phyloP scores from a whole-genome alignment of 64 coral and sea anemone species.

The Porites australiensis region DNA sequence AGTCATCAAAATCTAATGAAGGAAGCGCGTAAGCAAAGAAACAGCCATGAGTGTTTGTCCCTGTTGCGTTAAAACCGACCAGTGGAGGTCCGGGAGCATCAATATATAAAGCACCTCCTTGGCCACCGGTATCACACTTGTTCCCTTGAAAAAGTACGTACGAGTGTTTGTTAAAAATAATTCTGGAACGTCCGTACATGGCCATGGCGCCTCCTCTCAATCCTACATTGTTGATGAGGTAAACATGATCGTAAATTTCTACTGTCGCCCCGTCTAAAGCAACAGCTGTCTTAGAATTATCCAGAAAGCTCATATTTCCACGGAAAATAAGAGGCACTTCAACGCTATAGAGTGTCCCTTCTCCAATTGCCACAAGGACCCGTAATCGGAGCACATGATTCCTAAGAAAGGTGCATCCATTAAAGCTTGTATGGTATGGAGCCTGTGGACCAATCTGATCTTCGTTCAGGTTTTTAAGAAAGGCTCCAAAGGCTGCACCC shows the following conservation, averaged over 20 bases:
- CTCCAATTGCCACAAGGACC: slow-evolving; percentile 71
- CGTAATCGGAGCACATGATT: slow-evolving; percentile 57
- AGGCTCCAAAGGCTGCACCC: slow-evolving; percentile 73
- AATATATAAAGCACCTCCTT: slow-evolving; percentile 89
- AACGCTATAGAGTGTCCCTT: slow-evolving; percentile 86
- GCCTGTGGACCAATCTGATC: slow-evolving; percentile 73
- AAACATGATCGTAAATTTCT: slow-evolving; percentile 72
- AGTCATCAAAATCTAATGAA: slow-evolving; percentile 66
- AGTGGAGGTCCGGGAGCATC: slow-evolving; percentile 85
- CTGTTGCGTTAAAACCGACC: slow-evolving; percentile 81
- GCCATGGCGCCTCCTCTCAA: slow-evolving; percentile 89
- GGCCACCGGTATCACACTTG: slow-evolving; percentile 17
- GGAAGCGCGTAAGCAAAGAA: slow-evolving; percentile 70
- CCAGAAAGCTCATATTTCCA: slow-evolving; percentile 62
- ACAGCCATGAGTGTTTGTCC: slow-evolving; percentile 64
- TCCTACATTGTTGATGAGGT: slow-evolving; percentile 76
- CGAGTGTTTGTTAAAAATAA: slow-evolving; percentile 69
- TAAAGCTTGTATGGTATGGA: slow-evolving; percentile 67
- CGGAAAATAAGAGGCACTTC: slow-evolving; percentile 84
- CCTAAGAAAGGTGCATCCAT: slow-evolving; percentile 41
- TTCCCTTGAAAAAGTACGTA: slow-evolving; percentile 78
- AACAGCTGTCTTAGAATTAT: slow-evolving; percentile 85
- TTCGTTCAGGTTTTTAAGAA: slow-evolving; percentile 80
- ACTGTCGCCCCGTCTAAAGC: slow-evolving; percentile 83
- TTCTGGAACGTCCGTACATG: slow-evolving; percentile 90